Base-by-base conservation (phyloP, 1,140 invertebrate species). In the Drosophila rufa region DNA sequence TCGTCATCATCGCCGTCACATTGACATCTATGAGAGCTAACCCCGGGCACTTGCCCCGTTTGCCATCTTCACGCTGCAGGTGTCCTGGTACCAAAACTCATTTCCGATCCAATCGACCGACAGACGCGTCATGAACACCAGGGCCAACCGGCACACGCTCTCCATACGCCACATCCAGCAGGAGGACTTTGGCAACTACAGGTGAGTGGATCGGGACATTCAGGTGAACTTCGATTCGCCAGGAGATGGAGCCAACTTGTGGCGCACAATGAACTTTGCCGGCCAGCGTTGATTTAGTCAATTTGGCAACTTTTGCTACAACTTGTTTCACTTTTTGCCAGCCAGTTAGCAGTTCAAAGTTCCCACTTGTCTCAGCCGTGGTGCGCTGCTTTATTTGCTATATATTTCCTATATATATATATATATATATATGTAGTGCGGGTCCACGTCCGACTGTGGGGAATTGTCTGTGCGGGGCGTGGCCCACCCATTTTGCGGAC, bases 101-200 rank as follows among this genome's bases (percentile, higher is more conserved):
- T 95, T 95, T 85, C 94, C 95, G n/a, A 92, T 96, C 79, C 94
- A 94, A 75, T 94, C 94, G 7, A 95, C 94, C 22, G 95, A 95
- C 69, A 93, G 95, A 3, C 93, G 95, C 40, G 93, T 94, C 15
- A 95, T 95, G 94, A 94, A 95, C 36, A 94, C 94, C 17, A 91
- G 94, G 25, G 94, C 94, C 47, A 95, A 95, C 93, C 94, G 95
- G 73, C 95, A 95, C 83, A 95, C 95, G 0, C 91, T 96, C 8
- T 94, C 94, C 70, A 95, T 96, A 22, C 94, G 94, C 1, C 95
- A 95, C 79, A 95, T 96, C 4, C 94, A 95, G 71, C 94, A 94
- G 9, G 94, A 95, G 64, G 95, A 96, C 90, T 96, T 96, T 82
- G 95, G 95, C 22, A 95, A 95, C 82, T 96, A 95, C 83, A 95